Evolutionary conservation across 2,888 invertebrate genomes (phyloP).

Genomic region (Synergus itoensis): DNA sequence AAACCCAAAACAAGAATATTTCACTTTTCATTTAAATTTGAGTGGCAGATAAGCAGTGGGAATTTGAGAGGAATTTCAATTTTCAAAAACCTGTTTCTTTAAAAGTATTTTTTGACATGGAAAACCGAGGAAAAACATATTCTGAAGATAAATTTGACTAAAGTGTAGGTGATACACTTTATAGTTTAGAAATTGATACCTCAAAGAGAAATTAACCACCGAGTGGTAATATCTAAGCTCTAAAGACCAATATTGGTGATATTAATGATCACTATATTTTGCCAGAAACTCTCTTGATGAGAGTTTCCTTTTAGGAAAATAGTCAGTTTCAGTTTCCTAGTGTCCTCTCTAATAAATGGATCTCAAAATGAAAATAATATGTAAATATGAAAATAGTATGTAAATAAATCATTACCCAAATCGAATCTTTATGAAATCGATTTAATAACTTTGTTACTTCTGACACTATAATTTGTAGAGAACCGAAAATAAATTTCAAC

Average conservation of each 20-base stretch:
- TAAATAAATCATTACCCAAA: neutral
- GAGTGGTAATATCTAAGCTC: neutral
- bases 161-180: neutral
- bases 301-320: neutral
- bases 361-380: neutral
- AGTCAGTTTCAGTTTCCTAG: neutral
- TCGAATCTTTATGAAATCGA: neutral
- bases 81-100: neutral
- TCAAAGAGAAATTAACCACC: conserved; percentile 3
- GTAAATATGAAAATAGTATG: neutral
- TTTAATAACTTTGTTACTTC: neutral
- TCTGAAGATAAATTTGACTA: neutral
- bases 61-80: neutral
- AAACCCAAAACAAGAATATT: neutral
- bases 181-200: neutral
- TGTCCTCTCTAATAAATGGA: neutral
- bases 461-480: neutral
- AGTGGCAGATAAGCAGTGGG: too few species aligned
- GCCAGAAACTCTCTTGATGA: neutral
- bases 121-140: neutral
- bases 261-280: neutral
- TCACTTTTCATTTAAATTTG: neutral
- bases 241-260: neutral
- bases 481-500: neutral
- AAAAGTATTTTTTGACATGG: neutral